Percentiles rank a stretch among this genome's conserved stretches.
Evolutionary conservation across 2,888 invertebrate species (phyloP).

Genomic region (Anoncus sp.): DNA sequence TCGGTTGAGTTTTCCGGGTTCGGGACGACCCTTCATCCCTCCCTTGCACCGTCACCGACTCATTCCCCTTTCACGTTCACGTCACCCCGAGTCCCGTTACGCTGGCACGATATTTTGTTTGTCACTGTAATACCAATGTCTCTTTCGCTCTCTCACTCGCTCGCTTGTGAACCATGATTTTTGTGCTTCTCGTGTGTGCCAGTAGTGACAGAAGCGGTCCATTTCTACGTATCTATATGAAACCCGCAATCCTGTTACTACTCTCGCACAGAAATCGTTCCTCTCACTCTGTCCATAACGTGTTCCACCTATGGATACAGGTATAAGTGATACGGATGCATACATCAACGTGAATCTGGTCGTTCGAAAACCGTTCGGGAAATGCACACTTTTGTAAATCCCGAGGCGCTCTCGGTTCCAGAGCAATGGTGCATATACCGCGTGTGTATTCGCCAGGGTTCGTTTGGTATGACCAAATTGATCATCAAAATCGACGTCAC

Average conservation of each 20-base stretch:
- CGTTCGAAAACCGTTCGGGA: constrained; percentile 47
- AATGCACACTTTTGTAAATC: constrained; percentile 48
- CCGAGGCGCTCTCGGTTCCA: not conserved
- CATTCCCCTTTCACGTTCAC: constrained; percentile 55
- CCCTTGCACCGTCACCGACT: constrained; percentile 46
- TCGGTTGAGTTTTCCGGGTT: constrained; percentile 79
- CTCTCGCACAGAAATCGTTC: constrained; percentile 40
- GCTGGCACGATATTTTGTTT: constrained; percentile 80
- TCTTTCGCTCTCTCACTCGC: constrained; percentile 19
- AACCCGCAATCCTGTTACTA: constrained; percentile 52
- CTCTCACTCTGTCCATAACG: constrained; percentile 39
- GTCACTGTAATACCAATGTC: constrained; percentile 75
- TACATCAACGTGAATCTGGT: constrained; percentile 49
- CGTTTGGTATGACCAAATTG: constrained; percentile 35
- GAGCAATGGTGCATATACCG: constrained; percentile 3
- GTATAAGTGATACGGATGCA: constrained; percentile 41
- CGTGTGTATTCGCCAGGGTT: not conserved
- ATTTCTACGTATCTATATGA: constrained; percentile 54
- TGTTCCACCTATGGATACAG: constrained; percentile 1
- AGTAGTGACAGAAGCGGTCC: constrained; percentile 52
- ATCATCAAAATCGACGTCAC: constrained; percentile 40
- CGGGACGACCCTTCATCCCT: constrained; percentile 69
- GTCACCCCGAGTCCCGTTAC: constrained; percentile 70
- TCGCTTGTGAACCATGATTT: constrained; percentile 32
- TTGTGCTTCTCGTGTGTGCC: constrained; percentile 35